phyloP scores from a whole-genome alignment of 2,797 vertebrate species.

The Arrhamphus sclerolepis region DNA sequence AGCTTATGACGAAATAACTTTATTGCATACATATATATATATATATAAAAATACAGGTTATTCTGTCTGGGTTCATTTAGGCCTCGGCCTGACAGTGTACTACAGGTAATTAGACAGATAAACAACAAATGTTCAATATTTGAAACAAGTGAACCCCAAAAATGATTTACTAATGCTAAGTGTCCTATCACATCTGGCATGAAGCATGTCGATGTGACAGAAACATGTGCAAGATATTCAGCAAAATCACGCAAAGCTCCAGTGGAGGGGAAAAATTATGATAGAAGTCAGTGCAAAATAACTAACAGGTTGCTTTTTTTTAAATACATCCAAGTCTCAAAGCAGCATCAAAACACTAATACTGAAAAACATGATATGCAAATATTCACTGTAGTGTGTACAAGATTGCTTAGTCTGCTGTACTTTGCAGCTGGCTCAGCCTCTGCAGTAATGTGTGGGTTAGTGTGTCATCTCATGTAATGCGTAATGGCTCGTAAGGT shows the following conservation, averaged over 20 bases:
- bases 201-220: slow-evolving; percentile 2
- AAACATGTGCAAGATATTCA: slow-evolving; percentile 38
- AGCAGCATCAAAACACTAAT: slow-evolving; percentile 67
- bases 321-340: slow-evolving; percentile 50
- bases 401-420: slow-evolving; percentile 20
- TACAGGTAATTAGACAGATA: slow-evolving; percentile 6
- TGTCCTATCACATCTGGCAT: background rate
- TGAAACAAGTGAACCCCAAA: background rate
- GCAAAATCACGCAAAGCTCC: slow-evolving; percentile 34
- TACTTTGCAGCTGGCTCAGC: slow-evolving; percentile 69
- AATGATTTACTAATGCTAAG: slow-evolving; percentile 8
- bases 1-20: slow-evolving; percentile 62
- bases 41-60: slow-evolving; percentile 77
- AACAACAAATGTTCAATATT: slow-evolving; percentile 13
- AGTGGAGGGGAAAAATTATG: slow-evolving; percentile 33
- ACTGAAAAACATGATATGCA: slow-evolving; percentile 56
- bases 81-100: slow-evolving; percentile 8
- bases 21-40: too few relatives aligned
- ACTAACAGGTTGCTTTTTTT: slow-evolving; percentile 50
- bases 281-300: slow-evolving; percentile 67
- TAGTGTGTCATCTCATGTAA: slow-evolving; percentile 80
- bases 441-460: slow-evolving; percentile 31
- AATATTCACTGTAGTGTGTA: slow-evolving; percentile 53
- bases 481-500: slow-evolving; percentile 81
- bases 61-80: slow-evolving; percentile 19